Percentiles rank a stretch among this genome's conserved stretches.
phyloP scores from a whole-genome alignment of 2,888 invertebrate genomes.

The Gari tellinella region DNA sequence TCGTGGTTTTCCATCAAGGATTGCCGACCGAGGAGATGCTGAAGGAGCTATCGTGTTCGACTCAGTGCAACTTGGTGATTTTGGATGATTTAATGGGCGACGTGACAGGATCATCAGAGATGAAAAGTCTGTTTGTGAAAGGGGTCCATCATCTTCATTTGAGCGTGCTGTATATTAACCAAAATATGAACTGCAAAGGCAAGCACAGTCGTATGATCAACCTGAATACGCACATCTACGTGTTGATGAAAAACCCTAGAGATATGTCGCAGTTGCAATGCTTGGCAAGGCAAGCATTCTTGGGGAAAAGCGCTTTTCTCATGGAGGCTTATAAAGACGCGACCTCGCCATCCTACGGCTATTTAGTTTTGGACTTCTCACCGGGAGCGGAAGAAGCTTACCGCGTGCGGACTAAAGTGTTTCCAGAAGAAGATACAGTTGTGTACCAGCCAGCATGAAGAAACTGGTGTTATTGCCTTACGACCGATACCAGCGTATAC shows the following conservation, averaged over 20 bases:
- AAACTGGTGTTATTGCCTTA: slow-evolving; percentile 18
- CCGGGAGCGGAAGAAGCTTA: slow-evolving; percentile 16
- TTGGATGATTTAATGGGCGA: slow-evolving; percentile 28
- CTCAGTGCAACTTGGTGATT: slow-evolving; percentile 19
- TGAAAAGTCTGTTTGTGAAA: slow-evolving; percentile 31
- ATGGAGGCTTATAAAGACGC: slow-evolving; percentile 37
- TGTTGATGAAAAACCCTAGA: slow-evolving; percentile 38
- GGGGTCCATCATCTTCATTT: slow-evolving; percentile 25
- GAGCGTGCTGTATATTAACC: slow-evolving; percentile 27
- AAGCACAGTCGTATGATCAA: slow-evolving; percentile 25
- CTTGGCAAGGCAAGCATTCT: slow-evolving; percentile 23
- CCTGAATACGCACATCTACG: slow-evolving; percentile 26
- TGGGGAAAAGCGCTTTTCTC: slow-evolving; percentile 15
- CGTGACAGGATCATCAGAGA: slow-evolving; percentile 28
- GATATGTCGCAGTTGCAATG: slow-evolving; percentile 34
- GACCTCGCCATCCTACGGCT: slow-evolving; percentile 20
- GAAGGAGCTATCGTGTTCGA: background rate
- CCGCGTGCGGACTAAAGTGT: slow-evolving; percentile 21
- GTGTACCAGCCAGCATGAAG: slow-evolving; percentile 18
- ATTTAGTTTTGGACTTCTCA: slow-evolving; percentile 33
- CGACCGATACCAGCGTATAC: slow-evolving; percentile 21
- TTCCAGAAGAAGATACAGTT: slow-evolving; percentile 24
- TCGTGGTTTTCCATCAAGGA: slow-evolving; percentile 22
- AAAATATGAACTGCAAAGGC: slow-evolving; percentile 34
- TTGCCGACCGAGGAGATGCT: slow-evolving; percentile 12